phyloP scores from a whole-genome alignment of 2,888 invertebrate species.

The Disparrhopalites patrizii region DNA sequence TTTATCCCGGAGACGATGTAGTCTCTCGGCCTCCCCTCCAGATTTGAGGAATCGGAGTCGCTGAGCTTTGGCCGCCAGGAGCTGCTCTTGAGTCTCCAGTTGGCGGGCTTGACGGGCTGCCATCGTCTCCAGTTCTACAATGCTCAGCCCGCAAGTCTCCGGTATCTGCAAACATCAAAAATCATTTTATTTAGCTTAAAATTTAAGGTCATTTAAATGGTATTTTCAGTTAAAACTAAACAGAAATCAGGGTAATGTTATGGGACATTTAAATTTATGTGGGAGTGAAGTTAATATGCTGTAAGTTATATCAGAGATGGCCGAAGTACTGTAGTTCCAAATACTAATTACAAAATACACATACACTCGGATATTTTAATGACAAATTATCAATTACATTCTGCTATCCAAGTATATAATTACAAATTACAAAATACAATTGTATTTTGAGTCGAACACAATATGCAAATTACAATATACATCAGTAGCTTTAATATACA shows the following conservation, averaged over 20 bases:
- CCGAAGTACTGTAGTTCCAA: too few species aligned
- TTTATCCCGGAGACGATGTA: conserved; percentile 77
- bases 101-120: conserved; percentile 96
- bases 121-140: conserved; percentile 88
- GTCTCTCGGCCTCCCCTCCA: conserved; percentile 69
- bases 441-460: too few species aligned
- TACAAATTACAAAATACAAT: too few species aligned
- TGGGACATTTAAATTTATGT: background rate
- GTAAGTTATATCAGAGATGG: too few species aligned
- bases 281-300: too few species aligned
- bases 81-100: conserved; percentile 90
- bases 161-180: conserved; percentile 40
- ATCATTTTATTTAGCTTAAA: too few species aligned
- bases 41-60: conserved; percentile 89
- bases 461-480: too few species aligned
- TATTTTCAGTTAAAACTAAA: background rate
- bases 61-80: conserved; percentile 89
- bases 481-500: too few species aligned
- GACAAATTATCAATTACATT: too few species aligned
- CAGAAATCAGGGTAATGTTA: background rate
- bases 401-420: too few species aligned
- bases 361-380: too few species aligned
- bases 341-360: too few species aligned
- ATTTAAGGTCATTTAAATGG: background rate
- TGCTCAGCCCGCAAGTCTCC: conserved; percentile 49